Conservation (phyloP, 2,113 vertebrate species). For the Apeltes quadracus region DNA sequence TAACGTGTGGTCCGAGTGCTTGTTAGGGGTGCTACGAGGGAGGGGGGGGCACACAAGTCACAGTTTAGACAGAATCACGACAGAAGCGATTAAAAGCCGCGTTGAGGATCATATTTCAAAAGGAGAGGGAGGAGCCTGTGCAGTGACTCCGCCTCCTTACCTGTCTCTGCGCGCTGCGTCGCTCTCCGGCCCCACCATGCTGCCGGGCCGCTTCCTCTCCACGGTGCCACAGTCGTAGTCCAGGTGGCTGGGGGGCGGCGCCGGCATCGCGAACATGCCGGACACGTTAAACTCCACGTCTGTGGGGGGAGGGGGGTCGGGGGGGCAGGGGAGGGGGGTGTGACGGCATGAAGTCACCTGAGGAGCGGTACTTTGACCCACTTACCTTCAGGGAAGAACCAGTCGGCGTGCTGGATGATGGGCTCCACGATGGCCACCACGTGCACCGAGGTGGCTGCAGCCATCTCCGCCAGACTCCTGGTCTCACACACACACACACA, state of each 20-base stretch:
- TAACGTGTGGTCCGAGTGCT: slow-evolving; percentile 90
- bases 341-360: no score
- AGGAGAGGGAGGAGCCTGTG: no score
- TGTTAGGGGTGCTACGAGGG: slow-evolving; percentile 91
- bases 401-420: slow-evolving; percentile 96
- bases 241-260: slow-evolving; percentile 85
- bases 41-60: slow-evolving; percentile 49
- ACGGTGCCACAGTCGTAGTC: slow-evolving; percentile 86
- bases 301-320: slow-evolving; percentile 61
- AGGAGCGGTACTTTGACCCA: no score
- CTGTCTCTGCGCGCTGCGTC: slow-evolving; percentile 90
- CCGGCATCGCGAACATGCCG: slow-evolving; percentile 90
- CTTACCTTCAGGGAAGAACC: slow-evolving; percentile 99
- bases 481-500: slow-evolving; percentile 5
- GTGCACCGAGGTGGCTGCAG: slow-evolving; percentile 95
- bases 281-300: slow-evolving; percentile 98
- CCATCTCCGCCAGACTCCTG: slow-evolving; percentile 92
- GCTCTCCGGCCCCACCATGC: slow-evolving; percentile 89
- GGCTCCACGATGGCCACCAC: slow-evolving; percentile 96
- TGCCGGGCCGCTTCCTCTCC: slow-evolving; percentile 93
- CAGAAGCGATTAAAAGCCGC: slow-evolving; percentile 13
- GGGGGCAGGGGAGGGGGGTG: no score
- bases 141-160: slow-evolving; percentile 68
- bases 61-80: slow-evolving; percentile 47
- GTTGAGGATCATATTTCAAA: slow-evolving; percentile 6